phyloP scores from a whole-genome alignment of 2,797 vertebrate genomes.

The Novumbra hubbsi region DNA sequence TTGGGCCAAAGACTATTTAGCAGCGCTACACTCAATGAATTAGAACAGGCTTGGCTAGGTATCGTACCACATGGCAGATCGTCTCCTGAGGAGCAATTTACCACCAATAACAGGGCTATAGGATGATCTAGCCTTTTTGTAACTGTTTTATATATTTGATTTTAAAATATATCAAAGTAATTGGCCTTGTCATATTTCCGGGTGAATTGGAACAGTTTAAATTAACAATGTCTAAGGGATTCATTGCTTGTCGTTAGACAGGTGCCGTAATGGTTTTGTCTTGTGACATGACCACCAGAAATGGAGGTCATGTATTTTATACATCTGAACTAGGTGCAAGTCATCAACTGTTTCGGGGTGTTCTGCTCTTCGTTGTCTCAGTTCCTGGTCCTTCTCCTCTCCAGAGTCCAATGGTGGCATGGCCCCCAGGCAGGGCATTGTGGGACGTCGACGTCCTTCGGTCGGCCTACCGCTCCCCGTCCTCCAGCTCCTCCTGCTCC shows the following conservation, averaged over 20 bases:
- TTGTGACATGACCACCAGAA: background rate
- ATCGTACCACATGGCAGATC: slow-evolving; percentile 17
- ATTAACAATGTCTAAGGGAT: background rate
- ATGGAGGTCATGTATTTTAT: background rate
- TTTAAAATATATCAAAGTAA: no score
- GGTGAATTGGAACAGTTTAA: background rate
- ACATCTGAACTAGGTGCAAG: background rate
- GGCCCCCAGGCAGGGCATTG: slow-evolving; percentile 32
- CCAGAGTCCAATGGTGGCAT: slow-evolving; percentile 58
- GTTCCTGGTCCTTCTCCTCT: slow-evolving; percentile 1
- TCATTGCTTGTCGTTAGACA: background rate
- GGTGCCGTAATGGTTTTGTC: background rate
- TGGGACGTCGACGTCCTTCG: slow-evolving; percentile 25
- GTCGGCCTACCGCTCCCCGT: slow-evolving; percentile 25
- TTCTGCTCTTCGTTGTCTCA: background rate
- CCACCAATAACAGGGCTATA: background rate
- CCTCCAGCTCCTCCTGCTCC: slow-evolving; percentile 48
- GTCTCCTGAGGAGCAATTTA: background rate
- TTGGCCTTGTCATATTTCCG: background rate
- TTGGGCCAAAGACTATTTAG: slow-evolving; percentile 46
- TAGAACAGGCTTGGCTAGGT: slow-evolving; percentile 38
- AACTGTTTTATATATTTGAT: no score
- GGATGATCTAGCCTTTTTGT: background rate
- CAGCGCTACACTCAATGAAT: slow-evolving; percentile 46
- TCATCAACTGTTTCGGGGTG: background rate